phyloP scores from a whole-genome alignment of 35 echinoderm and acorn worm species.

The Amphiura filiformis region DNA sequence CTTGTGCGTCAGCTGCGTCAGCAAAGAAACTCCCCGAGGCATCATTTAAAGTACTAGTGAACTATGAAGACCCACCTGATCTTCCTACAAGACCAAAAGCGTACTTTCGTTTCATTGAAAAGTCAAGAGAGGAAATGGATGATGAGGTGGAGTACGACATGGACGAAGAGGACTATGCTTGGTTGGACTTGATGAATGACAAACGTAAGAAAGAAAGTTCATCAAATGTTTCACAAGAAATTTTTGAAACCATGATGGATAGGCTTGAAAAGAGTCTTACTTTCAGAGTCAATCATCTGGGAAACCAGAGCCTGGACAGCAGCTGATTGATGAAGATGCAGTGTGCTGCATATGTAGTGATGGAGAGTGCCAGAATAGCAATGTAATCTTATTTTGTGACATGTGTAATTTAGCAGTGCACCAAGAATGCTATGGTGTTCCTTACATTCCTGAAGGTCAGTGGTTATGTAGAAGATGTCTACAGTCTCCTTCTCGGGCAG shows the following conservation, averaged over 20 bases:
- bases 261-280: conserved; percentile 97
- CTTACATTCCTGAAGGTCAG: conserved; percentile 99
- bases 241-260: conserved; percentile 97
- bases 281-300: conserved; percentile 96
- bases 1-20: conserved; percentile 7
- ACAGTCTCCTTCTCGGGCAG: conserved; percentile 94
- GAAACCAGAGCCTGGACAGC: conserved; percentile 66
- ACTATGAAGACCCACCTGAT: conserved; percentile 91
- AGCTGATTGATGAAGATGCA: conserved; percentile 98
- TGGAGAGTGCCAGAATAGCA: conserved; percentile 98
- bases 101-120: conserved; percentile 95
- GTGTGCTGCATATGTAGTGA: conserved; percentile 98
- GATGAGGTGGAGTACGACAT: conserved; percentile 99
- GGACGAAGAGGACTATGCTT: conserved; percentile 98
- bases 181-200: conserved; percentile 93
- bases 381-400: conserved; percentile 98
- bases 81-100: conserved; percentile 63
- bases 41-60: conserved; percentile 72
- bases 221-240: conserved; percentile 72
- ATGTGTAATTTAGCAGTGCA: conserved; percentile 99
- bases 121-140: conserved; percentile 91
- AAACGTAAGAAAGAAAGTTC: conserved; percentile 61
- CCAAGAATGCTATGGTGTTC: conserved; percentile 98
- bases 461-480: conserved; percentile 96
- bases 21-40: conserved; percentile 93